These are phyloP conservation scores for Pharmacophagus antenor DNA, from an alignment of 2,888 invertebrate species.

Conservation along the genomic window DNA sequence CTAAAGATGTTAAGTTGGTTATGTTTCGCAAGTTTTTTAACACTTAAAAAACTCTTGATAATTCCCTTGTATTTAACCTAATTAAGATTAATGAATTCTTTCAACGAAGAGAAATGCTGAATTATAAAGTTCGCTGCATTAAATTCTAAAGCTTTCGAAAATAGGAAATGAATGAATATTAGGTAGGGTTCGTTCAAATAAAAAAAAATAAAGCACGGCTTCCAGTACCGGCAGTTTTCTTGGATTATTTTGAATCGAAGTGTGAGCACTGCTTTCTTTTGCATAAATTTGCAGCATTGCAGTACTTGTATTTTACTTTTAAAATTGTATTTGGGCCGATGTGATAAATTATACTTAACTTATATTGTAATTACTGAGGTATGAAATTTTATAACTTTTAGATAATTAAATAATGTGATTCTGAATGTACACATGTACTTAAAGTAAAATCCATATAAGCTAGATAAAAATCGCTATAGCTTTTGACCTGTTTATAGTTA, in stretches of 20 bases:
- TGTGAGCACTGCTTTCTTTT: slow-evolving; percentile 34
- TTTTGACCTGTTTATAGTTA: no score
- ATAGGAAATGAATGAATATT: slow-evolving; percentile 21
- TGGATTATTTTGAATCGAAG: slow-evolving; percentile 36
- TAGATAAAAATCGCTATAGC: no score
- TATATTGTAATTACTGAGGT: no score
- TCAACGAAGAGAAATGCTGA: neutral
- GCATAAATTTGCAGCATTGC: slow-evolving; percentile 36
- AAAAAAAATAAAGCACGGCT: slow-evolving; percentile 12
- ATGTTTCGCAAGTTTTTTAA: no score
- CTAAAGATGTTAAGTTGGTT: no score
- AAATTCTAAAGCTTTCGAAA: slow-evolving; percentile 9
- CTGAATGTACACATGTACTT: no score
- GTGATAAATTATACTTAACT: neutral
- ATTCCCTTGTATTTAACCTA: neutral
- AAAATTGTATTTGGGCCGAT: neutral
- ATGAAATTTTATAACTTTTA: no score
- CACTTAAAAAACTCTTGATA: no score
- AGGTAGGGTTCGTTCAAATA: slow-evolving; percentile 13
- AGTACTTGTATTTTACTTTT: slow-evolving; percentile 29
- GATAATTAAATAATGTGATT: no score
- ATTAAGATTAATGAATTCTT: neutral
- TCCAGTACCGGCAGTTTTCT: slow-evolving; percentile 23
- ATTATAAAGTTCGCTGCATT: slow-evolving; percentile 2
- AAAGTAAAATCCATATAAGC: no score